Evolutionary conservation across 2,797 vertebrate species (phyloP), one percentile per base, ranked within the genome.

Genomic region (Threskiornis aethiopicus): DNA sequence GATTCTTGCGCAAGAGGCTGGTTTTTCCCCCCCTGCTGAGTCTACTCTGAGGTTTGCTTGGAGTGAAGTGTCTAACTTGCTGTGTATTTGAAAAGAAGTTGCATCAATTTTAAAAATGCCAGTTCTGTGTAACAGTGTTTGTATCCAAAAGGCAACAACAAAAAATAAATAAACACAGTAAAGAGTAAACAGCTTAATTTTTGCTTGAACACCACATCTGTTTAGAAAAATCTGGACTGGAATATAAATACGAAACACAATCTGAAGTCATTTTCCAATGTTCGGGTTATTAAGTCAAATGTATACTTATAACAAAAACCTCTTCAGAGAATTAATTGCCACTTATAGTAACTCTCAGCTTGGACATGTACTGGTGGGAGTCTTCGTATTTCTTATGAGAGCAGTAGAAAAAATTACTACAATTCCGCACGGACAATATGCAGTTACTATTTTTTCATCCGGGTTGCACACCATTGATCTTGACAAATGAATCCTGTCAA

Each of bases 401-500:
- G 55, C 28, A 82, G 65, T 8, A 87, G 42, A 33, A 88, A 70
- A 89, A 92, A 95, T 67, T 41, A 29, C 70, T 58, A 3, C 80
- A 89, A 76, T 96, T 88, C 84, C 81, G 29, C 57, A 78, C 0
- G 7, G 72, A 51, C 55, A 71, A 24, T 17, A 71, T 55, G 70
- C 69, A 94, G 76, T 51, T 70, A 35, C 13, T 93, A 42, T 39
- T 58, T 90, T 69, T 77, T 80, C 83, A 90, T 70, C 83, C 61
- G 51, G 26, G 62, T 18, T 96, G 62, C 73, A 69, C 76, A 70
- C 39, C 81, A 70, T 2, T 87, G 91, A 92, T 87, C 57, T 29
- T 93, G 95, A 96, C 82, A 84, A 94, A 96, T 71, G 70, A 83
- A 81, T 78, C 57, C 89, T 92, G 85, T 77, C 91, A 95, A 93